Base-by-base conservation (phyloP, 2,888 invertebrate genomes). In the Apeira syringaria region DNA sequence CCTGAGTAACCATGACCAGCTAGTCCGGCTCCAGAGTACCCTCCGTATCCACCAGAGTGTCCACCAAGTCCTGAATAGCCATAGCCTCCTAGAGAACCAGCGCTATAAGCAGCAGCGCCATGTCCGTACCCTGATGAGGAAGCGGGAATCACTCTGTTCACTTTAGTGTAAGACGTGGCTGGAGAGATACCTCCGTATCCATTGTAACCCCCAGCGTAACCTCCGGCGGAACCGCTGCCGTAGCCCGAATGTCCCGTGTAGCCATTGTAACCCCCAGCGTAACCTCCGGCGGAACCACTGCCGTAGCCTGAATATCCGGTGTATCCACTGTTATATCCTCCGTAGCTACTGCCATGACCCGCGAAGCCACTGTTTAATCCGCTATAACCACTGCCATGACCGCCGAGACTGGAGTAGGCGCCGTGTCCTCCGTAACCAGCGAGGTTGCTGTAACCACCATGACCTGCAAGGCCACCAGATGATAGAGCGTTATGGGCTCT, bases 91-190 rank as follows among this genome's bases (percentile, higher is more conserved):
- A 36, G 31, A 17, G 37, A 24, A 5, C 47, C 39, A 20, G 48
- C 48, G 1, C 52, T 46, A 9, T 45, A 7, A 1, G 7, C 20
- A 2, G 20, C 39, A 22, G 50, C 48, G 1, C 52, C 47, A 6
- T 45, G 39, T 24, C 47, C 53, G 18, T 50, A 37, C 2, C 48
- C 50, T 10, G 52, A 45, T 8, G 53, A 47, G 5, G 64, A 57
- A n/a, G 60, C 49, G 3, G 59, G 55, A n/a, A 68, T 56, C 28
- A 63, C 59, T 47, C 58, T 68, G 11, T 53, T 54, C 6, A 68
- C 63, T 3, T 62, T 57, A 11, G 63, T 58, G 37, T 64, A 64
- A 2, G 68, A 67, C n/a, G 64, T 59, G 5, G 66, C 68, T 11
- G 60, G 61, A 3, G 60, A 56, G 18, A 24, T 25, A 3, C 50